Evolutionary conservation across 2,888 invertebrate genomes (phyloP).

Genomic region (Drosophila pseudotalamancana): DNA sequence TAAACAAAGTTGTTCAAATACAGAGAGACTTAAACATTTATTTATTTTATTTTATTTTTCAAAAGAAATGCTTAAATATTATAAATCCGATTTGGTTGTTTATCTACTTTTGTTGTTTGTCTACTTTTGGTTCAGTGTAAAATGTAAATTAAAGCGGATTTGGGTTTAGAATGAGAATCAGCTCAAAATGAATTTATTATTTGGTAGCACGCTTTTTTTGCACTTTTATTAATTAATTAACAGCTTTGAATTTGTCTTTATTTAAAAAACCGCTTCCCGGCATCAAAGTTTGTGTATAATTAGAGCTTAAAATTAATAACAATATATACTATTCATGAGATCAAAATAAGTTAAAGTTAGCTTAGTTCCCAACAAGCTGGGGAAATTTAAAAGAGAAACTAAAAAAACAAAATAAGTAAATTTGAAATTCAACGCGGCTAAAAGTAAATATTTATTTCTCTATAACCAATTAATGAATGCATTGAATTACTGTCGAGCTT

Average conservation of each 20-base stretch:
- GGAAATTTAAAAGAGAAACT: not conserved
- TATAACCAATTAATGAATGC: constrained; percentile 3
- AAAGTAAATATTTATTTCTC: no score
- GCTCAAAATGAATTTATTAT: not conserved
- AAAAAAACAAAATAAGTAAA: not conserved
- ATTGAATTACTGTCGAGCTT: constrained; percentile 1
- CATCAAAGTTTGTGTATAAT: not conserved
- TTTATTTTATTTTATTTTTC: no score
- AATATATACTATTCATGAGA: not conserved
- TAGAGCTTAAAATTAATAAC: not conserved
- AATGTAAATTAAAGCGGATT: not conserved
- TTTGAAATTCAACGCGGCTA: not conserved
- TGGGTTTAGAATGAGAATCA: not conserved
- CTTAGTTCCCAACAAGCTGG: not conserved
- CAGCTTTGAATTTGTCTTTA: not conserved
- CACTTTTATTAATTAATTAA: not conserved
- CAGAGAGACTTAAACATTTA: no score
- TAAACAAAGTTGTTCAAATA: no score
- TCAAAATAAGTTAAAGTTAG: no score
- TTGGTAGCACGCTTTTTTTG: not conserved
- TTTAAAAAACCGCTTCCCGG: not conserved
- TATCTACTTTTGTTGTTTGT: no score
- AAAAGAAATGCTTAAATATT: no score
- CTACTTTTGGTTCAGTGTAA: constrained; percentile 1
- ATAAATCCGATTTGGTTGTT: no score